phyloP scores from a whole-genome alignment of 2,888 invertebrate species.

The Ophion ventricosus region DNA sequence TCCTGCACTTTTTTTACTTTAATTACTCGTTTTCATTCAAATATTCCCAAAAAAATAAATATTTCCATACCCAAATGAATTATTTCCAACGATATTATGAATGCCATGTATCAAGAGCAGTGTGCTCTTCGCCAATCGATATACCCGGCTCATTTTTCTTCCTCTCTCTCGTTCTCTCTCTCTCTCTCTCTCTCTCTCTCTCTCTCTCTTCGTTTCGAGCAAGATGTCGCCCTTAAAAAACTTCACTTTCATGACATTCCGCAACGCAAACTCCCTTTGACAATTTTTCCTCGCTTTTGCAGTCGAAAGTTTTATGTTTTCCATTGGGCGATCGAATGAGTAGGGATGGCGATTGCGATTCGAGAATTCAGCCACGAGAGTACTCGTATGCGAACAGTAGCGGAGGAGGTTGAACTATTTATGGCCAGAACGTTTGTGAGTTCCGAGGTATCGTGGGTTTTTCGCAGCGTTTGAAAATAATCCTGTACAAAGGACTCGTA shows the following conservation, averaged over 20 bases:
- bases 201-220: no score
- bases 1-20: no score
- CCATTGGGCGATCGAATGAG: neutral
- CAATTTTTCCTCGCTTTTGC: neutral
- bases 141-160: no score
- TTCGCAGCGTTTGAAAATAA: slow-evolving; percentile 1
- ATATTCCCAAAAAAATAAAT: no score
- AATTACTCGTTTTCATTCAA: no score
- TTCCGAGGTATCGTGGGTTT: neutral
- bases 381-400: neutral
- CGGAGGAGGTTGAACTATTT: neutral
- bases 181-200: no score
- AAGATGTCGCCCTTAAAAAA: neutral
- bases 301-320: neutral
- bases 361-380: neutral
- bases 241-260: neutral
- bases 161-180: no score
- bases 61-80: no score
- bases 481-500: slow-evolving; percentile 7
- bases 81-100: no score
- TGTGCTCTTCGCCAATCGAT: no score
- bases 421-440: neutral
- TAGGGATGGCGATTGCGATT: neutral
- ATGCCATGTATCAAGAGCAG: no score
- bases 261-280: neutral